Conservation (phyloP, 1,140 invertebrate species). For the Ericerus pela region DNA sequence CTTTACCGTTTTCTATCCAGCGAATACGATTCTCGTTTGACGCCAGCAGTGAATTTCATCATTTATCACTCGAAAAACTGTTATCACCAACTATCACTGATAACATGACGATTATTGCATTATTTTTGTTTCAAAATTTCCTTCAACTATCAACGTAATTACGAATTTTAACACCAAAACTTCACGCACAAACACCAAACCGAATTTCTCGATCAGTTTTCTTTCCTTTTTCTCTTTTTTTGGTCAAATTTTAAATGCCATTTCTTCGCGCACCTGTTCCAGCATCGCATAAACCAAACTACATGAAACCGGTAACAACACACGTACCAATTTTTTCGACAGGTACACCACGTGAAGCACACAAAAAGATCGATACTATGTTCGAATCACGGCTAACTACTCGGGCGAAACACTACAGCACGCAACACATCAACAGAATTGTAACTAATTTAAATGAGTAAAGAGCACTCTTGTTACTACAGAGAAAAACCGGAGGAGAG, state of each 20-base stretch:
- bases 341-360: background rate
- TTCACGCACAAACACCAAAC: background rate
- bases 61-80: too few species aligned
- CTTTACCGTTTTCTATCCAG: slow-evolving; percentile 5
- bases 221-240: too few species aligned
- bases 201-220: background rate
- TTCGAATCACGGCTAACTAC: background rate
- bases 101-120: background rate
- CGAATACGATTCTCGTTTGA: slow-evolving; percentile 2
- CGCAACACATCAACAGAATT: background rate
- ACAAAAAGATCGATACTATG: background rate
- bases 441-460: background rate
- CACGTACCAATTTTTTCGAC: too few species aligned
- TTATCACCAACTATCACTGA: background rate
- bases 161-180: background rate
- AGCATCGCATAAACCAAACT: background rate
- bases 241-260: too few species aligned
- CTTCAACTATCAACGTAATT: background rate
- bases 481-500: background rate
- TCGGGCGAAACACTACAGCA: background rate
- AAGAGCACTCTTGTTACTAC: background rate
- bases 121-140: background rate
- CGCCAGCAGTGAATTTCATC: background rate
- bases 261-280: too few species aligned
- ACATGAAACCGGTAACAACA: background rate